Evolutionary conservation across 2,888 invertebrate genomes (phyloP).

Genomic region (Unio pictorum): DNA sequence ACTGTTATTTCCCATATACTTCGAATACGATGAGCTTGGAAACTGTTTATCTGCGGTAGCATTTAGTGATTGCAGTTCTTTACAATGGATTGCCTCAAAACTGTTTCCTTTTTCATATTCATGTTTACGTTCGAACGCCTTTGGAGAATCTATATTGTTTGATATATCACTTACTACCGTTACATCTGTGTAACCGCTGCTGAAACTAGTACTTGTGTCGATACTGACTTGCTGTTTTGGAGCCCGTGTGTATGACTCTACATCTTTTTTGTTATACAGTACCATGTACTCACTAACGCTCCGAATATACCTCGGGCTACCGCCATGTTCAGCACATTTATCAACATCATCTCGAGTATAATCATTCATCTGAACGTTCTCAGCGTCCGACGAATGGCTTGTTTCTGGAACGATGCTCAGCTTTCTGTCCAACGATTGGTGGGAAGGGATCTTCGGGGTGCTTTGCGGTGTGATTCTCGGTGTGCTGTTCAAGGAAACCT

Average conservation of each 20-base stretch:
- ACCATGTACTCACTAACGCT: conserved; percentile 31
- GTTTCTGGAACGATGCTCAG: conserved; percentile 20
- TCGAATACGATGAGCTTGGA: too few species aligned
- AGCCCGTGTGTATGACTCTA: conserved; percentile 2
- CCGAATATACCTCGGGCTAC: conserved; percentile 21
- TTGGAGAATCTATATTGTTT: conserved; percentile 15
- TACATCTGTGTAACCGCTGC: conserved; percentile 18
- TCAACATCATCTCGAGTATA: conserved; percentile 13
- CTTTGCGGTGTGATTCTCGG: conserved; percentile 30
- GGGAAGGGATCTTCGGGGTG: conserved; percentile 35
- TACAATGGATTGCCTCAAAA: too few species aligned
- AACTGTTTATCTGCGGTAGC: too few species aligned
- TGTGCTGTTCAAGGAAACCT: conserved; percentile 34
- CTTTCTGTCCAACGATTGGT: conserved; percentile 7
- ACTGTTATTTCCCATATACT: neutral
- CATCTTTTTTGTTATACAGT: conserved; percentile 4
- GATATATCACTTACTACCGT: conserved; percentile 22
- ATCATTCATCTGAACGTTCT: conserved; percentile 17
- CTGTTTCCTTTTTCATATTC: conserved; percentile 7
- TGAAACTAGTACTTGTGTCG: conserved; percentile 26
- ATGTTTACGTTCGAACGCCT: conserved; percentile 27
- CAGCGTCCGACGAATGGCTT: conserved; percentile 16
- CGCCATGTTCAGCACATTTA: neutral
- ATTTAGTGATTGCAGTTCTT: too few species aligned
- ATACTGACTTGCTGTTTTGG: conserved; percentile 14